A percentile compares a stretch with the other conserved stretches of the same genome.
phyloP scores from a whole-genome alignment of 2,113 vertebrate species.

The Dasypus novemcinctus region DNA sequence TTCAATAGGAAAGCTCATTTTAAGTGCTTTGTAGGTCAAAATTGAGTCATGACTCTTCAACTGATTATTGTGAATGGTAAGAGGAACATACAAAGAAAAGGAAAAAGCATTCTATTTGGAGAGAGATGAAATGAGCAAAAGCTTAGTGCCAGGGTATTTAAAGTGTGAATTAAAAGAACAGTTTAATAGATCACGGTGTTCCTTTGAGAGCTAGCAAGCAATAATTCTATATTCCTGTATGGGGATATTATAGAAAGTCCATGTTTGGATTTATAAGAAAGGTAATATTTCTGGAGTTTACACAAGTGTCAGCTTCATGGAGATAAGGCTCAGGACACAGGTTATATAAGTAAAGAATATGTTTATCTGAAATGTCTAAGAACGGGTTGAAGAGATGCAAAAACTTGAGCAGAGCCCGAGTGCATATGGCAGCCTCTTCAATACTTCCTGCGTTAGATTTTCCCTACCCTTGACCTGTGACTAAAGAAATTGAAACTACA shows the following conservation, averaged over 20 bases:
- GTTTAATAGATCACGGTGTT: neutral
- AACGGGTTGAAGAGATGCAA: neutral
- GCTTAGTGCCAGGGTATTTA: neutral
- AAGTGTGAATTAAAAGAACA: constrained; percentile 33
- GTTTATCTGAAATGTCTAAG: neutral
- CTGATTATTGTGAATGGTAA: neutral
- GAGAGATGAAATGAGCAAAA: neutral
- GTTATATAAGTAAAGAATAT: neutral
- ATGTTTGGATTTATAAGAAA: neutral
- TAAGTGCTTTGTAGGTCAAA: neutral
- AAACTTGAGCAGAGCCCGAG: neutral
- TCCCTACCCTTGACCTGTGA: neutral
- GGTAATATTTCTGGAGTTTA: neutral
- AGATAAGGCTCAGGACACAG: neutral
- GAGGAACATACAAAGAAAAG: neutral
- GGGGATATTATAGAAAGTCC: neutral
- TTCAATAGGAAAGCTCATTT: neutral
- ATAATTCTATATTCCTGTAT: neutral
- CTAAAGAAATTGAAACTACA: neutral
- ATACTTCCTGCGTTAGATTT: neutral
- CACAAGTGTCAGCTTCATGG: neutral
- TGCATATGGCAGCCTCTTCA: neutral
- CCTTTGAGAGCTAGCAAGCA: neutral
- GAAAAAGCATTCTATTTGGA: neutral
- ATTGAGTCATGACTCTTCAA: neutral